These are phyloP conservation scores for Halichoeres trimaculatus DNA, from an alignment of 2,113 vertebrate genomes.

Conservation along the genomic window DNA sequence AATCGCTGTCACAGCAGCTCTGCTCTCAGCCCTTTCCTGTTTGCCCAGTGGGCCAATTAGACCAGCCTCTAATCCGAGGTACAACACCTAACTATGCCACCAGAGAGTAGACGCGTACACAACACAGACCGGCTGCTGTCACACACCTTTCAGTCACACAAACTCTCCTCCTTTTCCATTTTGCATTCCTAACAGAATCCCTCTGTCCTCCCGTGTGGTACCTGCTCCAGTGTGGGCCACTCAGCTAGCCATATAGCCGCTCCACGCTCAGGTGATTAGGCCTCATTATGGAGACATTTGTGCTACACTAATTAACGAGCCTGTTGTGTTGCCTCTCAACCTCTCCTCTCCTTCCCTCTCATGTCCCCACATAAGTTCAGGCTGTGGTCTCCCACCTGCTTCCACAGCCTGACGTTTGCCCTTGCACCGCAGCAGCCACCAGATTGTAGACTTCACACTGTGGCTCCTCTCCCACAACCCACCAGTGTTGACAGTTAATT, in stretches of 20 bases:
- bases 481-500: conserved; percentile 67
- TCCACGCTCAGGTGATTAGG: conserved; percentile 88
- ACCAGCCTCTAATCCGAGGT: conserved; percentile 66
- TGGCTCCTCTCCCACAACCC: conserved; percentile 13
- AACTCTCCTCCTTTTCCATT: conserved; percentile 37
- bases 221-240: conserved; percentile 44
- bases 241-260: conserved; percentile 76
- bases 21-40: conserved; percentile 44
- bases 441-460: conserved; percentile 62
- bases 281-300: conserved; percentile 87
- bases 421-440: conserved; percentile 57
- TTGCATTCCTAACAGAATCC: conserved; percentile 42
- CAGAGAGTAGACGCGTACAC: conserved; percentile 60
- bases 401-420: conserved; percentile 43
- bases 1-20: conserved; percentile 73
- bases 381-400: conserved; percentile 51
- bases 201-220: conserved; percentile 8
- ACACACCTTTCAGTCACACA: conserved; percentile 49
- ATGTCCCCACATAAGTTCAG: conserved; percentile 40
- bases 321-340: conserved; percentile 83
- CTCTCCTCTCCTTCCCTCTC: conserved; percentile 70
- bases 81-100: conserved; percentile 75
- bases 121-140: conserved; percentile 61
- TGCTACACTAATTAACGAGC: conserved; percentile 89
- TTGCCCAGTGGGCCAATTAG: conserved; percentile 84